Evolutionary conservation across 2,888 invertebrate species (phyloP).

Genomic region (Cosmia pyralina): DNA sequence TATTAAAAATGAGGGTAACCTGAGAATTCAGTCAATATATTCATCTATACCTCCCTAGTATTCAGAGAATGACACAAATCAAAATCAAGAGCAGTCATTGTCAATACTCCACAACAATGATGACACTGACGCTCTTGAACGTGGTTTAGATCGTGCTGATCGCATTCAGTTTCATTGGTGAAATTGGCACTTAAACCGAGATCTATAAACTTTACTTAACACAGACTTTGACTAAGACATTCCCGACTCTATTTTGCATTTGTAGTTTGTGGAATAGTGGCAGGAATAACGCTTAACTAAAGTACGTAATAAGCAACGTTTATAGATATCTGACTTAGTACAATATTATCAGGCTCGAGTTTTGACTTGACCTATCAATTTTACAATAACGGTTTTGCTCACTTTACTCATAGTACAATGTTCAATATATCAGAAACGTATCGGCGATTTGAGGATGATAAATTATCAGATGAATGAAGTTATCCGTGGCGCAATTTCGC

Average conservation of each 20-base stretch:
- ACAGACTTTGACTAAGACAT: too few relatives aligned
- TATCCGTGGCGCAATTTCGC: slow-evolving; percentile 21
- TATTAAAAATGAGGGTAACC: background rate
- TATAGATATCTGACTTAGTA: background rate
- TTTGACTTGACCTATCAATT: background rate
- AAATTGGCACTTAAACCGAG: too few relatives aligned
- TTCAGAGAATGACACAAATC: background rate
- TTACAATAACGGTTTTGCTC: slow-evolving; percentile 13
- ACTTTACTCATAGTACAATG: slow-evolving; percentile 22
- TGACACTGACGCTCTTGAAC: too few relatives aligned
- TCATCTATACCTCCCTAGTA: background rate
- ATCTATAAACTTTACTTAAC: background rate
- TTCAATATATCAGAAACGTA: slow-evolving; percentile 26
- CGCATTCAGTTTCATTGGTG: too few relatives aligned
- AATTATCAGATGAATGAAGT: slow-evolving; percentile 31
- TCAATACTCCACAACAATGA: too few relatives aligned
- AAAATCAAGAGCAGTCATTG: too few relatives aligned
- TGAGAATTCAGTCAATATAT: background rate
- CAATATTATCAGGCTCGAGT: background rate
- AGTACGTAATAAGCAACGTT: background rate
- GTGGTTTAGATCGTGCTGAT: too few relatives aligned
- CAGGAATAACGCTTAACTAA: background rate
- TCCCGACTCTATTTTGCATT: too few relatives aligned
- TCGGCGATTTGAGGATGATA: slow-evolving; percentile 35
- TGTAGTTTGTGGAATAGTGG: background rate